Evolutionary conservation across 2,797 vertebrate species (phyloP), one percentile per base, ranked within the genome.

Genomic region (Phylloscopus collybita): DNA sequence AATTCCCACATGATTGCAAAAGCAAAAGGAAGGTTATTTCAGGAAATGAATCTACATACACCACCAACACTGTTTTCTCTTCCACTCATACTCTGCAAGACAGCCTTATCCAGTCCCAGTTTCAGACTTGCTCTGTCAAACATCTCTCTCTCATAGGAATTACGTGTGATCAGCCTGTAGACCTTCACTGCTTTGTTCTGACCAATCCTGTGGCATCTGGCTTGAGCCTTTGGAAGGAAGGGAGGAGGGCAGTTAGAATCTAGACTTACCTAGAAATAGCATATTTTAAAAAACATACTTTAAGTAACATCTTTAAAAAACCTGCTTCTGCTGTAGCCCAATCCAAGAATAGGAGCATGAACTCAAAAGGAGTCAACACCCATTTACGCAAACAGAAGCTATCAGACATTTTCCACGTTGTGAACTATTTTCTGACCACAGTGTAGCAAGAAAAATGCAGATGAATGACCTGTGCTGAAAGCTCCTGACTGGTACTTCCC

Each of bases 181-280:
- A 99, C 99, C 97, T 99, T 99, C 95, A 99, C 99, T 10, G 99
- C 99, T 97, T 99, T 99, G 98, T 99, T 99, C 98, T 99, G 99
- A 95, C 99, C 99, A 69, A 99, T 99, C 94, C 99, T 98, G 94
- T 99, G 99, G 97, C 99, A 99, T 91, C 99, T 98, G 92, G 99
- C 99, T 98, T 99, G 99, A 88, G 99, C 99, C 99, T 99, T 97
- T 51, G 45, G 80, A 93, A 92, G 56, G 92, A 50, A 76, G 3
- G 36, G 16, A 87, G 7, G 61, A 92, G 0, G 1, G 12, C 38
- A 91, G 7, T 32, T 54, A 54, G 13, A 81, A 64, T 32, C 87
- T 17, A 76, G 36, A 66, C 34, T 69, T 26, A 36, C 3, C 19
- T 45, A 79, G 16, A 10, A 80, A 30, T 8, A 53, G 50, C 23